Conservation (phyloP, 2,888 invertebrate species). For the Allophyes oxyacanthae region DNA sequence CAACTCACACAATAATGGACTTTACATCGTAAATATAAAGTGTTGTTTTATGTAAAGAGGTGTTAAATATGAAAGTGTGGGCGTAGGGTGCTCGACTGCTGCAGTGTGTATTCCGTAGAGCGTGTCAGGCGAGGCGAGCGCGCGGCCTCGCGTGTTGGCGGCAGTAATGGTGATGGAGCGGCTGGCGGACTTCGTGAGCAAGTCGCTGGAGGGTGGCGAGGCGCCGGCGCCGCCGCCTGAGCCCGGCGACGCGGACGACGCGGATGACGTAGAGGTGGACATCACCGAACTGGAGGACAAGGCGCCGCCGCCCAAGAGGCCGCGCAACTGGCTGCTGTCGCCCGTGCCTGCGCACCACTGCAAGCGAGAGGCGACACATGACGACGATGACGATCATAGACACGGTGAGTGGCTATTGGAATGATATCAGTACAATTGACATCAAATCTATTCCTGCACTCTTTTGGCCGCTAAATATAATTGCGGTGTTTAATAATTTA, state of each 20-base stretch:
- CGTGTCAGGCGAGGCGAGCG: slow-evolving; percentile 81
- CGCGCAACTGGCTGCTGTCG: slow-evolving; percentile 85
- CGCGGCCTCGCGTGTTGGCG: slow-evolving; percentile 77
- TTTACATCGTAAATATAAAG: slow-evolving; percentile 40
- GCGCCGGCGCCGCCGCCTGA: slow-evolving; percentile 84
- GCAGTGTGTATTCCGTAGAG: slow-evolving; percentile 78
- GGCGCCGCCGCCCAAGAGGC: slow-evolving; percentile 77
- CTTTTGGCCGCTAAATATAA: too few species aligned
- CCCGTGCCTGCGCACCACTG: slow-evolving; percentile 78
- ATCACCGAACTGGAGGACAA: slow-evolving; percentile 85
- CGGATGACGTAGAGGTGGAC: slow-evolving; percentile 83
- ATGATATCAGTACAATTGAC: not conserved
- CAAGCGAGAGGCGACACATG: slow-evolving; percentile 73
- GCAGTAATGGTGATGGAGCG: slow-evolving; percentile 94
- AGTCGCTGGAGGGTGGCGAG: slow-evolving; percentile 93
- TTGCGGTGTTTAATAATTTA: too few species aligned
- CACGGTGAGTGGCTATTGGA: slow-evolving; percentile 70
- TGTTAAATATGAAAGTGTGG: slow-evolving; percentile 65
- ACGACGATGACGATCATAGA: slow-evolving; percentile 83
- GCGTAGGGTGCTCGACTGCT: slow-evolving; percentile 73
- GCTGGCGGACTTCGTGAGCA: slow-evolving; percentile 96
- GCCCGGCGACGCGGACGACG: slow-evolving; percentile 82
- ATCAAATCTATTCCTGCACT: not conserved
- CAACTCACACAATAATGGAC: slow-evolving; percentile 51
- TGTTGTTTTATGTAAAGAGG: slow-evolving; percentile 33